Conservation (phyloP, 1,140 invertebrate species). For the Drosophila yakuba region DNA sequence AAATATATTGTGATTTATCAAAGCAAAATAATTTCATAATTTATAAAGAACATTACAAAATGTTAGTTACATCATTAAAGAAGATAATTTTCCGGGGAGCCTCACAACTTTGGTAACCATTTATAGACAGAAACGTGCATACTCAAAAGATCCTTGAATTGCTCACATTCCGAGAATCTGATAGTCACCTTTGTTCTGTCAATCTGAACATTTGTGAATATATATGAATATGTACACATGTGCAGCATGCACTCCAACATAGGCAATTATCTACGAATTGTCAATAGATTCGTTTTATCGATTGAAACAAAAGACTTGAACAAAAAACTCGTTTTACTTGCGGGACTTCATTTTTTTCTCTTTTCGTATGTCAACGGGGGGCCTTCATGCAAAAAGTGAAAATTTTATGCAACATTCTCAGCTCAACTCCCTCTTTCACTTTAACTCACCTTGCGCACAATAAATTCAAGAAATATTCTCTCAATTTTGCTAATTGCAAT, state of each 20-base stretch:
- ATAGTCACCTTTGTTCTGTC: conserved; percentile 49
- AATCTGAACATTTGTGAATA: conserved; percentile 16
- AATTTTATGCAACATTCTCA: conserved; percentile 53
- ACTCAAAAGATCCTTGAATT: conserved; percentile 18
- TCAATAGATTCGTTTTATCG: conserved; percentile 45
- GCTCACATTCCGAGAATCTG: conserved; percentile 22
- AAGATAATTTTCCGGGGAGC: not conserved
- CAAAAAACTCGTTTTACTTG: conserved; percentile 55
- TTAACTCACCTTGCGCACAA: conserved; percentile 43
- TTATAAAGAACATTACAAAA: not conserved
- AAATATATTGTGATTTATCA: too few species aligned
- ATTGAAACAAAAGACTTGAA: conserved; percentile 61
- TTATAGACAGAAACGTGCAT: not conserved
- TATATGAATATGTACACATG: not conserved
- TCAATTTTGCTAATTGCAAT: conserved; percentile 51
- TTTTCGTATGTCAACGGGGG: conserved; percentile 1
- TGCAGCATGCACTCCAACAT: conserved; percentile 4
- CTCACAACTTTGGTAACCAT: not conserved
- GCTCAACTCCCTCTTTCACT: not conserved
- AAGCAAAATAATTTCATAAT: not conserved
- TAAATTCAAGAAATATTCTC: conserved; percentile 46
- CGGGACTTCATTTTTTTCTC: conserved; percentile 12
- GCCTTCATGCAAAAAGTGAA: conserved; percentile 51
- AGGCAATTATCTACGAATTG: conserved; percentile 29
- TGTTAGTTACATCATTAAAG: too few species aligned